Percentiles rank a stretch among this genome's conserved stretches.
Conservation (phyloP, 2,797 vertebrate genomes). For the Silurus lanzhouensis region DNA sequence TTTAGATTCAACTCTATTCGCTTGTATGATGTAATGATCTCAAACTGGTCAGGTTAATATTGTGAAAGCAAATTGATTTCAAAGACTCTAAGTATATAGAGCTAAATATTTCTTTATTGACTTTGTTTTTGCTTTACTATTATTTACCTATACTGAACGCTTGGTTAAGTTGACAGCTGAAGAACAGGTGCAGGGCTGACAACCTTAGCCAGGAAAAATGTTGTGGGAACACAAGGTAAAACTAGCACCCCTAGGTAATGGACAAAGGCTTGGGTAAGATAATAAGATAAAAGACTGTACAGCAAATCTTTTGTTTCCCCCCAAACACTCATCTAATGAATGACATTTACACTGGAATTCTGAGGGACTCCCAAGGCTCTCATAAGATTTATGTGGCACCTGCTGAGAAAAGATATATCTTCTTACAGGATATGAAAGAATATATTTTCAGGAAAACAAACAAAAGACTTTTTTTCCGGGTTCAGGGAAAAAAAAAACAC, state of each 20-base stretch:
- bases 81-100: background rate
- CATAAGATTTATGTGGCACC: constrained; percentile 15
- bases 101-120: background rate
- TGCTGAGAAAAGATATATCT: background rate
- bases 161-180: constrained; percentile 15
- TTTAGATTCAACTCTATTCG: background rate
- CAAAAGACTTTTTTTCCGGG: background rate
- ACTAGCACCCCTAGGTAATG: constrained; percentile 22
- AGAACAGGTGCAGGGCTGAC: constrained; percentile 27
- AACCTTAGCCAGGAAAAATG: constrained; percentile 7
- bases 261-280: constrained; percentile 22
- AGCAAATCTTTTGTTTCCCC: constrained; percentile 15
- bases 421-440: constrained; percentile 19
- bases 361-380: background rate
- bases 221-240: constrained; percentile 35
- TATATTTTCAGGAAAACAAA: constrained; percentile 21
- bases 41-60: background rate
- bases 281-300: constrained; percentile 22
- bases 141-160: background rate
- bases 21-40: background rate
- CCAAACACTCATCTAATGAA: background rate
- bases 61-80: background rate
- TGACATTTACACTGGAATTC: constrained; percentile 3
- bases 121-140: background rate
- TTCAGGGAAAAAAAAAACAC: background rate